Evolutionary conservation across 2,797 vertebrate species (phyloP).

Genomic region (Enteromius mattozi): DNA sequence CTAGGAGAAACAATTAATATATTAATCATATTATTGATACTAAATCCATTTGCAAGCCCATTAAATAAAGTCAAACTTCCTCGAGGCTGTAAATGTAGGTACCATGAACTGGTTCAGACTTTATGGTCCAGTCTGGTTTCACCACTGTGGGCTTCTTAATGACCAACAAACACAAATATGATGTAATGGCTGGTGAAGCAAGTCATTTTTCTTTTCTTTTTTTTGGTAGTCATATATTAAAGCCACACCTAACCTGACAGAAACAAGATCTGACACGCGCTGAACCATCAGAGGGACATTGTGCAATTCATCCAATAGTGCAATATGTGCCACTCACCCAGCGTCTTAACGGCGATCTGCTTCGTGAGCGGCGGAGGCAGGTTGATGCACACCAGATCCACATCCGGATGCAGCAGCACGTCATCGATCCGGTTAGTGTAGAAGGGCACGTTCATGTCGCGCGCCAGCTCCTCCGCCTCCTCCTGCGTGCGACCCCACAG

Average conservation of each 20-base stretch:
- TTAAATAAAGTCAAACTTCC: background rate
- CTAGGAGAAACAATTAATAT: background rate
- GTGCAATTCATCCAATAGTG: background rate
- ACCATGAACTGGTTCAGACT: background rate
- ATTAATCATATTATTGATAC: background rate
- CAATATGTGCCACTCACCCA: conserved; percentile 83
- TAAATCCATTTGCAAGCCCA: background rate
- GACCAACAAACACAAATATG: background rate
- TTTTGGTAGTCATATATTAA: background rate
- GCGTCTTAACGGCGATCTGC: conserved; percentile 95
- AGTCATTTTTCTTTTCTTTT: background rate
- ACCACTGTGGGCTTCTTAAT: background rate
- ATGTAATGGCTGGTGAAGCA: background rate
- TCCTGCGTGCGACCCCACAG: conserved; percentile 96
- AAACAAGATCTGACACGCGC: background rate
- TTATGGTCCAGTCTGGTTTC: background rate
- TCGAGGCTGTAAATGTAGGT: too few relatives aligned
- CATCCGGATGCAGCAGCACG: conserved; percentile 95
- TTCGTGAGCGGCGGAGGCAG: conserved; percentile 94
- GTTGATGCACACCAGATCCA: conserved; percentile 97
- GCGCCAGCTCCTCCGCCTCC: conserved; percentile 97
- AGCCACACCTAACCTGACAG: conserved; percentile 22
- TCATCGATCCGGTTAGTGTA: conserved; percentile 98
- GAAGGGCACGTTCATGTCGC: conserved; percentile 96
- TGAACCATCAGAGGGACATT: background rate